Evolutionary conservation across 2,797 vertebrate genomes (phyloP), one percentile per base, ranked within the genome.

Genomic region (Carapus acus): DNA sequence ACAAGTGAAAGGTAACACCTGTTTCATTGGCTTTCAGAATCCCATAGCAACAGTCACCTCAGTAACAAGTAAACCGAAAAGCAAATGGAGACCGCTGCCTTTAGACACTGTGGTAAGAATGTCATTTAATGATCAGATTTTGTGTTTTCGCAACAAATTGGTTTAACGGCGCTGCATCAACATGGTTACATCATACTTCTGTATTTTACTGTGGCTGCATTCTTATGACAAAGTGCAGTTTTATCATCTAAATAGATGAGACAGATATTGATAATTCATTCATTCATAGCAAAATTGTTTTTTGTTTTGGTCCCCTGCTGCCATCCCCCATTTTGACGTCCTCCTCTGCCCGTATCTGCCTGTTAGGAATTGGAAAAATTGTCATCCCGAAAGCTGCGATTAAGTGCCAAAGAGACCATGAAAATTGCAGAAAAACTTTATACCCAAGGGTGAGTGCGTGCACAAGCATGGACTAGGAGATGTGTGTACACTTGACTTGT

Each of bases 321-420:
- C 17, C 57, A 38, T 40, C 43, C 23, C 21, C 51, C 24, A 13
- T 40, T 41, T 17, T 53, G 4, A 62, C n/a, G 58, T 42, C 20
- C 4, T 37, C 23, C 6, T 55, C 12, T 58, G 3, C 15, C 8
- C 63, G 50, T 52, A 42, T 69, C 37, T 68, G 5, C 49, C 56
- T 41, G 40, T 47, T 57, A 99, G 96, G 96, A 98, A 82, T 73
- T 99, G 46, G 96, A 99, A 81, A 99, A 99, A 73, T 34, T 98
- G 81, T 91, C 90, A 3, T 99, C 96, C 49, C 91, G 94, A 17
- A 99, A 99, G 65, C 77, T 99, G 64, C 92, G 74, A 81, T 96
- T 99, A 77, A 96, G 78, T 0, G 96, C 96, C 9, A 99, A 99
- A 71, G 90, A 96, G 76, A 96, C 96, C 0, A 98, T 99, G 96